A percentile compares a stretch with the other conserved stretches of the same genome.
These are phyloP conservation scores for Barbus barbus DNA, from an alignment of 2,113 vertebrate species.

Conservation along the genomic window DNA sequence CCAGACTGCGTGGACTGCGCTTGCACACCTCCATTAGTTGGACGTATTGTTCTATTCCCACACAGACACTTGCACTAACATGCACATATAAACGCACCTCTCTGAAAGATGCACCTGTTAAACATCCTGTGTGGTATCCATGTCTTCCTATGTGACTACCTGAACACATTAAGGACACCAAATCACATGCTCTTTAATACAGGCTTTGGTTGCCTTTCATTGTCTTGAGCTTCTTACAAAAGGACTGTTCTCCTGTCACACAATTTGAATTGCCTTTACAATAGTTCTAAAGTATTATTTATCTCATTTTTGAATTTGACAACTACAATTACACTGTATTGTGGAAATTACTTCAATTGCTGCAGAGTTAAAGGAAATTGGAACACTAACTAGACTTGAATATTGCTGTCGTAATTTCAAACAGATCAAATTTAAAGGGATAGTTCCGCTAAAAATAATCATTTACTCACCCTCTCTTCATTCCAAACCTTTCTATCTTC, in stretches of 20 bases:
- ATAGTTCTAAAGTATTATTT: background rate
- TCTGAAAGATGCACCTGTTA: conserved; percentile 1
- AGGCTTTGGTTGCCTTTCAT: background rate
- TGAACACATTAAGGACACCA: conserved; percentile 17
- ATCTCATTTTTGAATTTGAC: background rate
- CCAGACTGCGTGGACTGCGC: background rate
- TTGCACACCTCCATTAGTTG: background rate
- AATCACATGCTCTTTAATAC: background rate
- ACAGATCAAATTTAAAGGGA: background rate
- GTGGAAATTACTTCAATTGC: background rate
- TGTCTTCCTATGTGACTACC: conserved; percentile 29
- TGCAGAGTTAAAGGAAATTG: conserved; percentile 1
- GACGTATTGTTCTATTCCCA: background rate
- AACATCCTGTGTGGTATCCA: conserved; percentile 23
- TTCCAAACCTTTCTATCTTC: background rate
- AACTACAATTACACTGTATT: background rate
- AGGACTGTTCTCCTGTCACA: conserved; percentile 14
- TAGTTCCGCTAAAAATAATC: background rate
- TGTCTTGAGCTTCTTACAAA: background rate
- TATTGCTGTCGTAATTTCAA: background rate
- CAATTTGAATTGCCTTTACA: background rate
- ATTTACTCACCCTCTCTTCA: background rate
- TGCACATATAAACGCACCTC: background rate
- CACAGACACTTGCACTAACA: conserved; percentile 12
- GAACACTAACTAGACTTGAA: conserved; percentile 1